Percentiles rank a stretch among this genome's conserved stretches.
These are phyloP conservation scores for Lottia scabra DNA, from an alignment of 2,888 invertebrate genomes.

Conservation along the genomic window DNA sequence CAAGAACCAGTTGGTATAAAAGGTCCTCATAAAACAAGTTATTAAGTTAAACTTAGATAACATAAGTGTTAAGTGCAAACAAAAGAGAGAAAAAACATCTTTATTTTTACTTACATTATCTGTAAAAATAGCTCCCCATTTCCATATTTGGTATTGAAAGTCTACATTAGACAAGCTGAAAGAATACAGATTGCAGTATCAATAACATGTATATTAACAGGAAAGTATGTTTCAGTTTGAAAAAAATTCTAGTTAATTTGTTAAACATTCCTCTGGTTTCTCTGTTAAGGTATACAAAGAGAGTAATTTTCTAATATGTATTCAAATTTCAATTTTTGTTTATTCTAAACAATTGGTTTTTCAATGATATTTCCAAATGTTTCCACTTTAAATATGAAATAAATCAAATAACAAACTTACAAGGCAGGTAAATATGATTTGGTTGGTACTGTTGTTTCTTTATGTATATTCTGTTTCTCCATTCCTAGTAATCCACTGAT, in stretches of 20 bases:
- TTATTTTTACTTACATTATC: constrained; percentile 79
- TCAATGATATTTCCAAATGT: background rate
- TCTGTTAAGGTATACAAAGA: too few species aligned
- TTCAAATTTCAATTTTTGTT: background rate
- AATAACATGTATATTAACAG: background rate
- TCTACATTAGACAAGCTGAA: constrained; percentile 88
- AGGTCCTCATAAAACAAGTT: too few species aligned
- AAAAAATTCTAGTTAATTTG: too few species aligned
- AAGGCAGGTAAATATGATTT: constrained; percentile 55
- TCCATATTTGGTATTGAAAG: constrained; percentile 99
- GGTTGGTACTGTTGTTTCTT: constrained; percentile 28
- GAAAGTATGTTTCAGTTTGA: background rate
- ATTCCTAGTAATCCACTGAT: constrained; percentile 96
- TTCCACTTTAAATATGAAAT: background rate
- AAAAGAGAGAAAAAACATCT: background rate
- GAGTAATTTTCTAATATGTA: too few species aligned
- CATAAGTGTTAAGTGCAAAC: background rate
- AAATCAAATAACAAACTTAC: constrained; percentile 48
- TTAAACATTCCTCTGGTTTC: too few species aligned
- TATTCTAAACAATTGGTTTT: background rate
- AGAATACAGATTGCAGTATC: constrained; percentile 29
- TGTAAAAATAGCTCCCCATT: constrained; percentile 96
- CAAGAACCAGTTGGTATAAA: too few species aligned
- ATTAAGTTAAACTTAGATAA: background rate
- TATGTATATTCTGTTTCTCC: constrained; percentile 74